These are phyloP conservation scores for Rhinichthys osculus DNA, from an alignment of 2,797 vertebrate species.

Conservation along the genomic window DNA sequence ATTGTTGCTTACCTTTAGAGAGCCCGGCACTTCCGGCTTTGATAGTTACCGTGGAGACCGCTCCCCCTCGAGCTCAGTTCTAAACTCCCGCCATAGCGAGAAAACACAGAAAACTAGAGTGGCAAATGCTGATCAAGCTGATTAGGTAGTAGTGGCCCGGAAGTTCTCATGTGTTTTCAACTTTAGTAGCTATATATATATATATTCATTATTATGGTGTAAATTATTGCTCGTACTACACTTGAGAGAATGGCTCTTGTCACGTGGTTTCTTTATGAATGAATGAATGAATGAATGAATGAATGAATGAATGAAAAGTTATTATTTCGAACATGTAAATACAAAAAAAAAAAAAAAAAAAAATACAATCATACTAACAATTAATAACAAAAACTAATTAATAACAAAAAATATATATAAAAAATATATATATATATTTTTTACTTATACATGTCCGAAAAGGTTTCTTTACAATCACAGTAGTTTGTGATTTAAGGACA, in stretches of 20 bases:
- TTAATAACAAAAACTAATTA: too few species aligned
- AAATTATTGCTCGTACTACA: not conserved
- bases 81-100: slow-evolving; percentile 15
- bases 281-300: too few species aligned
- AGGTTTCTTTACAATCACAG: not conserved
- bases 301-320: too few species aligned
- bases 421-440: too few species aligned
- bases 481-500: not conserved
- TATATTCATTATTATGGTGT: not conserved
- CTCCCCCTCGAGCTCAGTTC: not conserved
- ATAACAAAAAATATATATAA: too few species aligned
- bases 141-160: not conserved
- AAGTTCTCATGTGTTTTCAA: not conserved
- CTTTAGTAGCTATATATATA: not conserved
- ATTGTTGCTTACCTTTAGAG: not conserved
- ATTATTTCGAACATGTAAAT: too few species aligned
- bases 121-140: too few species aligned
- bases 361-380: too few species aligned
- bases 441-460: too few species aligned
- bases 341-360: too few species aligned
- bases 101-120: not conserved
- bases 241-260: not conserved
- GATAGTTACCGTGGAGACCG: slow-evolving; percentile 18
- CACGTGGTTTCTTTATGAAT: not conserved
- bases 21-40: slow-evolving; percentile 11